phyloP scores from a whole-genome alignment of 2,113 vertebrate genomes.

The Chroicocephalus ridibundus region DNA sequence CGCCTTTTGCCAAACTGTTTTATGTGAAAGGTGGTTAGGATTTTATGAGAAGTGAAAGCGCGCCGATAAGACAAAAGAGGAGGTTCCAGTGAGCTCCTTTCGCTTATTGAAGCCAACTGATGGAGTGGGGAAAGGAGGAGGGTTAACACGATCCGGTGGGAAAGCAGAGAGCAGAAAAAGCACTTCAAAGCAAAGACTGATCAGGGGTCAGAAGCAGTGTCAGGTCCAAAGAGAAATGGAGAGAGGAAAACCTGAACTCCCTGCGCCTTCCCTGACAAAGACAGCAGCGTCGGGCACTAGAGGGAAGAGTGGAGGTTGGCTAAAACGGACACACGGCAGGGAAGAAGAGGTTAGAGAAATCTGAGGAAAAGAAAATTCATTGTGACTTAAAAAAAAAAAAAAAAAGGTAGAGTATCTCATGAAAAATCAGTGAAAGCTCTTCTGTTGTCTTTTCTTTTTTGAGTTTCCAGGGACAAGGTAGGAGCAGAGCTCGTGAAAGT shows the following conservation, averaged over 20 bases:
- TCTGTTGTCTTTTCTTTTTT: neutral
- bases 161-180: slow-evolving; percentile 31
- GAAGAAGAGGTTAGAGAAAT: neutral
- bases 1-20: neutral
- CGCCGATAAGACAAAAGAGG: slow-evolving; percentile 7
- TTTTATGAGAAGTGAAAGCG: slow-evolving; percentile 31
- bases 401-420: neutral
- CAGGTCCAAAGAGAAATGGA: slow-evolving; percentile 46
- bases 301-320: neutral
- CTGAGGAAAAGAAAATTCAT: neutral
- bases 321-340: neutral
- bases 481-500: neutral
- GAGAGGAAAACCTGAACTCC: slow-evolving; percentile 26
- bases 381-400: neutral
- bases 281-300: neutral
- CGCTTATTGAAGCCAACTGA: slow-evolving; percentile 32
- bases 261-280: neutral
- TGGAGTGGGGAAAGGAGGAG: slow-evolving; percentile 42
- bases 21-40: neutral
- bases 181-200: slow-evolving; percentile 44
- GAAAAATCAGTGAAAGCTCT: neutral
- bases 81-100: slow-evolving; percentile 36
- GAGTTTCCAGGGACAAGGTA: neutral
- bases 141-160: slow-evolving; percentile 20
- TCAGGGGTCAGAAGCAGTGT: slow-evolving; percentile 24